Percentiles rank a stretch among this genome's conserved stretches.
Conservation (phyloP, 2,797 vertebrate genomes). For the Lacerta viridis region DNA sequence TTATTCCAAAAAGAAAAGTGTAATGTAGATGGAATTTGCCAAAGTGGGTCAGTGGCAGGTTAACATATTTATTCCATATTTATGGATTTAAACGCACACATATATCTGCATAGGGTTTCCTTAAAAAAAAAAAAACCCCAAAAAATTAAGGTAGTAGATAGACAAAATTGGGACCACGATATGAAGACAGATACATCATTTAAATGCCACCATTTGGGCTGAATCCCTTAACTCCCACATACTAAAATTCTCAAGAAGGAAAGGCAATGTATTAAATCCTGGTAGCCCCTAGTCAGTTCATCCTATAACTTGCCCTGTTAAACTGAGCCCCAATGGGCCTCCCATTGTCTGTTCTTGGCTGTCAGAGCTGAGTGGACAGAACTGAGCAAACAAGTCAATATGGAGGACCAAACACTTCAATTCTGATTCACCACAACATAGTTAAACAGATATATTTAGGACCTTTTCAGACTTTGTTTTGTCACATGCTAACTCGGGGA, state of each 20-base stretch:
- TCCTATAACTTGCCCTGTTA: not conserved
- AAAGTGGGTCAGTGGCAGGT: conserved; percentile 34
- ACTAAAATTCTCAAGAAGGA: conserved; percentile 62
- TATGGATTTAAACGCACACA: not conserved
- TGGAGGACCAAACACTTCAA: fast-evolving
- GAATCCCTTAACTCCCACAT: conserved; percentile 49
- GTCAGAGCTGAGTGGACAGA: conserved; percentile 22
- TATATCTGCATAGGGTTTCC: conserved; percentile 30
- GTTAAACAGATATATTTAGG: not conserved
- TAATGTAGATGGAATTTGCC: conserved; percentile 71
- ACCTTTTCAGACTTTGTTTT: not conserved
- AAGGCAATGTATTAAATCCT: conserved; percentile 1
- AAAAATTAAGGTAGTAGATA: not conserved
- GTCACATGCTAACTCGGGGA: not conserved
- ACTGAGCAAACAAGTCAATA: conserved; percentile 13
- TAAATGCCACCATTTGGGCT: conserved; percentile 53
- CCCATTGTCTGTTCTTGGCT: conserved; percentile 19
- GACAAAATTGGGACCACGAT: conserved; percentile 22
- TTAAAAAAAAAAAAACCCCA: conserved; percentile 24
- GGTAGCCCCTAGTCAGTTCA: conserved; percentile 34
- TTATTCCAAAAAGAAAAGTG: conserved; percentile 55
- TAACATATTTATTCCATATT: conserved; percentile 48
- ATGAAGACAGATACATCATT: conserved; percentile 6
- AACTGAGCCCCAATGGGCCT: not conserved
- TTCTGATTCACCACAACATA: conserved; percentile 1